phyloP scores from a whole-genome alignment of 2,797 vertebrate genomes.

The Artibeus jamaicensis region DNA sequence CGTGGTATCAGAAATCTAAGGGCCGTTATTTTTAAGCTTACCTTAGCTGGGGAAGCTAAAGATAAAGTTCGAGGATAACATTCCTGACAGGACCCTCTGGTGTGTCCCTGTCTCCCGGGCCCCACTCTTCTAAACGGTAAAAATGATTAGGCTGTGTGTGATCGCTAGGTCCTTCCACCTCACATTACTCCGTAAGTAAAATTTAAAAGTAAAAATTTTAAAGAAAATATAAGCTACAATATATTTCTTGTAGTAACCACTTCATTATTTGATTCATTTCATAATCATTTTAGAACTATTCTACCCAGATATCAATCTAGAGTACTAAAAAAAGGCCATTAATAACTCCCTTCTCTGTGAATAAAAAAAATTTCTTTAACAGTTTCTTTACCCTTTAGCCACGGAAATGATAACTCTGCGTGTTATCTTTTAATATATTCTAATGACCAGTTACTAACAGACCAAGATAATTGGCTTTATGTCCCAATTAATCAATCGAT shows the following conservation, averaged over 20 bases:
- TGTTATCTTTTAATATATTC: too few species aligned
- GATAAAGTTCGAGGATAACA: neutral
- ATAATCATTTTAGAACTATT: neutral
- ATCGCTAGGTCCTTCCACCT: neutral
- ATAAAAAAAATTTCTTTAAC: too few species aligned
- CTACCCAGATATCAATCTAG: neutral
- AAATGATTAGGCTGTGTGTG: neutral
- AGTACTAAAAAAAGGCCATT: too few species aligned
- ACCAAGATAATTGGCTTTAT: neutral
- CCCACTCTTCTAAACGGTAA: neutral
- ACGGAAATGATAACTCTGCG: too few species aligned
- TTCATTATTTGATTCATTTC: neutral
- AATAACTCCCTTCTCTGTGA: too few species aligned
- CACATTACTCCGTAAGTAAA: neutral
- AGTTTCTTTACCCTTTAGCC: too few species aligned
- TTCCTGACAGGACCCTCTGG: neutral
- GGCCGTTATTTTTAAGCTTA: neutral
- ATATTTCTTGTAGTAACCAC: neutral
- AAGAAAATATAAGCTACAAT: neutral
- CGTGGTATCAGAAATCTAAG: neutral
- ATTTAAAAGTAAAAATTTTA: neutral
- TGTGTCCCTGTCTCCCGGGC: neutral
- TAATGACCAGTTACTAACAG: neutral
- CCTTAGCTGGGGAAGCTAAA: neutral
- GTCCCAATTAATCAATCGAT: neutral